Evolutionary conservation across 2,797 vertebrate species (phyloP).

Genomic region (Poecile montanus): DNA sequence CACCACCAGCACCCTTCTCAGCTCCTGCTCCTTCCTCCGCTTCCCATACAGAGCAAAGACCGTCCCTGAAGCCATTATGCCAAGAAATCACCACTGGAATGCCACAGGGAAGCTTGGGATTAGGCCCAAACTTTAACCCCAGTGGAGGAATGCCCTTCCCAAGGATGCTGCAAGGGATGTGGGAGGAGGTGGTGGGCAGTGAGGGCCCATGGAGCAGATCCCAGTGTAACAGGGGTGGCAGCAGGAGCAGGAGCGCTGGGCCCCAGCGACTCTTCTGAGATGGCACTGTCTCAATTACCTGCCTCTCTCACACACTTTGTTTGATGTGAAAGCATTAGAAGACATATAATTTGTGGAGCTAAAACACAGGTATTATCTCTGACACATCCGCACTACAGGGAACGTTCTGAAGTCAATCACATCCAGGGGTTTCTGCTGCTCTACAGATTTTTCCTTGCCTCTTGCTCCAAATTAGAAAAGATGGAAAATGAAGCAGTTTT

Average conservation of each 20-base stretch:
- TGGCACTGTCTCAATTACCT: rapidly evolving
- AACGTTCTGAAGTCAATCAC: slow-evolving; percentile 22
- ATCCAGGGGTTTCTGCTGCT: not conserved
- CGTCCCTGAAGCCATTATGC: not conserved
- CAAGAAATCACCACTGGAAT: not conserved
- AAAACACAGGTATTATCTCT: slow-evolving; percentile 39
- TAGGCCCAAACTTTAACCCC: not conserved
- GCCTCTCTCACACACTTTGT: not conserved
- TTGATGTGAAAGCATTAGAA: slow-evolving; percentile 9
- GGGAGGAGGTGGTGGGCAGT: rapidly evolving
- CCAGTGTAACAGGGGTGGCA: rapidly evolving
- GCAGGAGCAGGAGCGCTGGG: not conserved
- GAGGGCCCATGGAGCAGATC: rapidly evolving
- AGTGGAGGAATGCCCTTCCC: rapidly evolving
- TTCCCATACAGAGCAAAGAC: not conserved
- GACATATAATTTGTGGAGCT: slow-evolving; percentile 3
- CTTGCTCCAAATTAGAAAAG: not conserved
- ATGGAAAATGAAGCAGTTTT: not conserved
- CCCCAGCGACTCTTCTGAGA: not conserved
- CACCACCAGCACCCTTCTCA: not conserved
- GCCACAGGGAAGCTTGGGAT: not conserved
- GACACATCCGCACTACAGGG: not conserved
- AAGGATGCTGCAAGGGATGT: not conserved
- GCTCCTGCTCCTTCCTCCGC: not conserved
- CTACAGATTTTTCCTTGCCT: not conserved